A percentile compares a stretch with the other conserved stretches of the same genome.
Evolutionary conservation across 2,888 invertebrate species (phyloP).

Genomic region (Tenthredo mesomela): DNA sequence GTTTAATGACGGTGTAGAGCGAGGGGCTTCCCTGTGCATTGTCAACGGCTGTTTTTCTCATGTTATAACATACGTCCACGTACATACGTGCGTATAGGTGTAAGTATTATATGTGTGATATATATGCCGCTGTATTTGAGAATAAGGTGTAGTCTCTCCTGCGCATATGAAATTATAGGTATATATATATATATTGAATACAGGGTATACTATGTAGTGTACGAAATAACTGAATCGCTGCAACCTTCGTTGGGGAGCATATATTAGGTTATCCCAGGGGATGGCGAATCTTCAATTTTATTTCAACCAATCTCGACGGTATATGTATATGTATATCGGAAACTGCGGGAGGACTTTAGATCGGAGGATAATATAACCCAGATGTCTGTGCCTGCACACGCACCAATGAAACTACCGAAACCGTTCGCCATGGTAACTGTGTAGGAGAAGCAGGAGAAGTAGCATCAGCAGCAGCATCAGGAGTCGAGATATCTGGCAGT

Average conservation of each 20-base stretch:
- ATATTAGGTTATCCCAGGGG: conserved; percentile 39
- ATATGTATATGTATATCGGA: not conserved
- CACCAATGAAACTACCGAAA: conserved; percentile 39
- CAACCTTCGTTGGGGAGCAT: not conserved
- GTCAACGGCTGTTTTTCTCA: conserved; percentile 36
- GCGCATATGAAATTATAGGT: not conserved
- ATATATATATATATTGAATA: not conserved
- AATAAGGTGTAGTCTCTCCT: not conserved
- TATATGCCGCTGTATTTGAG: not conserved
- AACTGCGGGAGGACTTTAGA: not conserved
- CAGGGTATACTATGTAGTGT: not conserved
- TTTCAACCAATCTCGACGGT: conserved; percentile 38
- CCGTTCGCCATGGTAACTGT: conserved; percentile 33
- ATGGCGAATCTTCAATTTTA: conserved; percentile 40
- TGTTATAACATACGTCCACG: not conserved
- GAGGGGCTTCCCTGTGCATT: conserved; percentile 1
- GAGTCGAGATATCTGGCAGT: conserved; percentile 42
- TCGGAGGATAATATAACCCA: conserved; percentile 49
- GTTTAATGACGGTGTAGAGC: not conserved
- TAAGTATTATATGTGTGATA: not conserved
- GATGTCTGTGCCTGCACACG: conserved; percentile 28
- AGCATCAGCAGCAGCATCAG: not conserved
- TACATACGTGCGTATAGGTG: not conserved
- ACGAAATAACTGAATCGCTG: conserved; percentile 40
- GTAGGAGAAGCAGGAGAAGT: not conserved